phyloP scores from a whole-genome alignment of 1,140 invertebrate genomes.

The Andrena cerasifolii region DNA sequence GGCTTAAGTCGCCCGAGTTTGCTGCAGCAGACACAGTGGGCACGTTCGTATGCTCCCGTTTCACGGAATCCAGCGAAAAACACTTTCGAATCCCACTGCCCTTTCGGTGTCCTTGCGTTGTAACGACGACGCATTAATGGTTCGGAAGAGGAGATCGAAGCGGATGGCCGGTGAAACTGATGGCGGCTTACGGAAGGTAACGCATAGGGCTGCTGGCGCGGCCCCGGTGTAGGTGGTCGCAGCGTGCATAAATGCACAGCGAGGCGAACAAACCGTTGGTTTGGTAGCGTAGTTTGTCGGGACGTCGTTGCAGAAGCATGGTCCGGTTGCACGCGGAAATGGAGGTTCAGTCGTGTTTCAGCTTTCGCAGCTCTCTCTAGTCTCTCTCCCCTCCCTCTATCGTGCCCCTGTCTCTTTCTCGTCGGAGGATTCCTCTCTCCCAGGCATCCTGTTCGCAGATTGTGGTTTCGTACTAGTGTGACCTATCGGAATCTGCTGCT shows the following conservation, averaged over 20 bases:
- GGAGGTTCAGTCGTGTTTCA: constrained; percentile 52
- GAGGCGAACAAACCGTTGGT: constrained; percentile 57
- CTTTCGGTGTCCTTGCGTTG: constrained; percentile 35
- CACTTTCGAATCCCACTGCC: constrained; percentile 29
- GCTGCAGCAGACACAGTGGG: too few relatives aligned
- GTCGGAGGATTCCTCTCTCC: background rate
- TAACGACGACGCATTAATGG: constrained; percentile 56
- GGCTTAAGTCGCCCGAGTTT: too few relatives aligned
- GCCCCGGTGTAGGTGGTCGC: constrained; percentile 18
- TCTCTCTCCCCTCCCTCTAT: background rate
- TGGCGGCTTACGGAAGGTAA: constrained; percentile 36
- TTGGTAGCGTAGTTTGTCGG: constrained; percentile 59
- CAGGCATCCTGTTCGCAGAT: background rate
- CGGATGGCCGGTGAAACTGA: constrained; percentile 59
- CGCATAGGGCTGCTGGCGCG: constrained; percentile 32
- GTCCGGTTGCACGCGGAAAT: constrained; percentile 57
- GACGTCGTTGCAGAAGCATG: constrained; percentile 59
- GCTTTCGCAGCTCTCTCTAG: constrained; percentile 15
- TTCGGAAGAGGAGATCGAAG: constrained; percentile 57
- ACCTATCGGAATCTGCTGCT: constrained; percentile 17
- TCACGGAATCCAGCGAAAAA: constrained; percentile 8
- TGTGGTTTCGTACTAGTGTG: constrained; percentile 36
- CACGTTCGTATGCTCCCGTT: background rate
- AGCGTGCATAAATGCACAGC: constrained; percentile 64
- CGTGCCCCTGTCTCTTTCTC: background rate